phyloP scores from a whole-genome alignment of 2,797 vertebrate species.

The Melanitta fusca region DNA sequence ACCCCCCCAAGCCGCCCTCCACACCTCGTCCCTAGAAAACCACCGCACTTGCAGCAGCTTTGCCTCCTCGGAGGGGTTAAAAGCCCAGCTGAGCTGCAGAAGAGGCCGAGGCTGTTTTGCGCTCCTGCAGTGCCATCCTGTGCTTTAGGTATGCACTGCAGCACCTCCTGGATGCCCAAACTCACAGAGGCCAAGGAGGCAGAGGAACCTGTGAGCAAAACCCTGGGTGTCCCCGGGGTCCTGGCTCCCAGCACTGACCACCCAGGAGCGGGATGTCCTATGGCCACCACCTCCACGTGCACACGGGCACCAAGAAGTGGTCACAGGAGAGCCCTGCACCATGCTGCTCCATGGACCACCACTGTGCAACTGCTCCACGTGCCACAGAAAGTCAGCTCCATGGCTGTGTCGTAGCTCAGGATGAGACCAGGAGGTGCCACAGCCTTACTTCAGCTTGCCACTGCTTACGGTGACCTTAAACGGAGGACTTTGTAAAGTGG shows the following conservation, averaged over 20 bases:
- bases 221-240: not conserved
- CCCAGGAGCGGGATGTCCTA: not conserved
- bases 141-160: conserved; percentile 5
- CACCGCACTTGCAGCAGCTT: not conserved
- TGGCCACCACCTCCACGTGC: accelerated
- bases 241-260: not conserved
- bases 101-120: not conserved
- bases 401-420: too few species aligned
- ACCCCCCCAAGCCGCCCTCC: accelerated
- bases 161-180: not conserved
- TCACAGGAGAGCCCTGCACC: accelerated
- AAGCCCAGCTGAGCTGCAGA: not conserved
- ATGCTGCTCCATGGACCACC: accelerated
- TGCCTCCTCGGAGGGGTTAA: not conserved
- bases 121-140: conserved; percentile 79
- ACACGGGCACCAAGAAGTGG: accelerated
- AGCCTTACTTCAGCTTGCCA: not conserved
- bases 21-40: accelerated
- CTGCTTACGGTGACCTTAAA: not conserved
- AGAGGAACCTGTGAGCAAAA: not conserved
- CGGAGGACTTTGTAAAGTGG: not conserved
- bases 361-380: not conserved
- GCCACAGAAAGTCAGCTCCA: not conserved
- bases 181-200: not conserved
- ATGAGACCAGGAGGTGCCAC: not conserved